Conservation (phyloP, 2,113 vertebrate species). For the Ameiurus melas region DNA sequence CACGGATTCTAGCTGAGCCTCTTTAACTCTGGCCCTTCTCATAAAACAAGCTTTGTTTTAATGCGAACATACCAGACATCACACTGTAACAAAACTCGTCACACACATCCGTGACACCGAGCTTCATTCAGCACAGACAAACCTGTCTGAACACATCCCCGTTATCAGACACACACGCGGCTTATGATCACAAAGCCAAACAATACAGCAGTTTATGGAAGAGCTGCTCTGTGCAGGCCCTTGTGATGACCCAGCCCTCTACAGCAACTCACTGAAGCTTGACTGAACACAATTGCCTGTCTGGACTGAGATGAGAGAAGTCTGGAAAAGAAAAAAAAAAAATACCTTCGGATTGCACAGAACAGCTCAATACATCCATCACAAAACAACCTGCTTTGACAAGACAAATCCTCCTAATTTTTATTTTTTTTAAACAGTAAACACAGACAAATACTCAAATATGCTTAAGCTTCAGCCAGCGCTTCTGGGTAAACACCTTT, state of each 20-base stretch:
- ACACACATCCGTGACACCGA: not conserved
- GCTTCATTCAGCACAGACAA: constrained; percentile 26
- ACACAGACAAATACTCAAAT: not conserved
- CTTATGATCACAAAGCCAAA: constrained; percentile 21
- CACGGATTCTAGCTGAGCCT: not conserved
- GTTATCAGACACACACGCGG: constrained; percentile 17
- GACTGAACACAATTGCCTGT: constrained; percentile 22
- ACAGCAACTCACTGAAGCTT: constrained; percentile 29
- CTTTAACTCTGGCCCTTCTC: not conserved
- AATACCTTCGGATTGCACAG: not conserved
- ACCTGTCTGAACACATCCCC: constrained; percentile 46
- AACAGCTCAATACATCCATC: not conserved
- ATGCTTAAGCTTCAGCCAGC: not conserved
- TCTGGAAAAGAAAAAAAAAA: not conserved
- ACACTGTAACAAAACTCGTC: not conserved
- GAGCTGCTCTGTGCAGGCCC: constrained; percentile 30
- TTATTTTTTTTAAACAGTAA: not conserved
- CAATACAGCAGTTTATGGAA: constrained; percentile 18
- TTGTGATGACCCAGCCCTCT: constrained; percentile 32
- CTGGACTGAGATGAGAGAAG: constrained; percentile 6
- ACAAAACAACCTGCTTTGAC: not conserved
- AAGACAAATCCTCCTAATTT: not conserved
- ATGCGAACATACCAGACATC: constrained; percentile 17
- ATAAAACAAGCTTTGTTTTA: not conserved
- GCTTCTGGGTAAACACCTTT: constrained; percentile 7